A percentile compares a stretch with the other conserved stretches of the same genome.
Conservation (phyloP, 2,797 vertebrate species). For the Lutjanus campechanus region DNA sequence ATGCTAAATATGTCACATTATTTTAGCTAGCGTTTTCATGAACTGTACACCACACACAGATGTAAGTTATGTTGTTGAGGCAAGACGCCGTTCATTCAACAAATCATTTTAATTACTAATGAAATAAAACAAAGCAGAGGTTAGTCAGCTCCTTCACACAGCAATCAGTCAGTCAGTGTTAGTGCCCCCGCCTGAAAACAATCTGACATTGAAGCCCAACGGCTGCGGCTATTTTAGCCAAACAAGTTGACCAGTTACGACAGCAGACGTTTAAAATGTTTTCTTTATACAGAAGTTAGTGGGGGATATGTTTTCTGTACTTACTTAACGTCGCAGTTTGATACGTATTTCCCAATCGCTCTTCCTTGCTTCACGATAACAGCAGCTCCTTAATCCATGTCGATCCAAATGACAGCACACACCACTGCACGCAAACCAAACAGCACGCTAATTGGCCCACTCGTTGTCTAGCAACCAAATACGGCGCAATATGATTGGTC, state of each 20-base stretch:
- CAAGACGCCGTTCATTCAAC: background rate
- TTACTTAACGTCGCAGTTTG: conserved; percentile 7
- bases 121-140: background rate
- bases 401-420: background rate
- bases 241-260: background rate
- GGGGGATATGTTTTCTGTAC: background rate
- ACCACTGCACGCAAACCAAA: conserved; percentile 38
- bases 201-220: background rate
- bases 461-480: conserved; percentile 82
- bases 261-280: background rate
- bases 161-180: background rate
- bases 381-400: conserved; percentile 4
- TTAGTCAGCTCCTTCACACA: background rate
- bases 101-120: background rate
- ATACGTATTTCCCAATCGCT: background rate
- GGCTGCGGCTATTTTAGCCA: background rate
- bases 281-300: background rate
- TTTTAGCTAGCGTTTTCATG: background rate
- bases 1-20: background rate
- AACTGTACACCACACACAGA: too few species aligned
- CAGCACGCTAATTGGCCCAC: conserved; percentile 68
- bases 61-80: background rate
- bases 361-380: background rate
- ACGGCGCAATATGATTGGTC: conserved; percentile 71
- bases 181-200: background rate